Evolutionary conservation across 2,888 invertebrate genomes (phyloP).

Genomic region (Ochropleura leucogaster): DNA sequence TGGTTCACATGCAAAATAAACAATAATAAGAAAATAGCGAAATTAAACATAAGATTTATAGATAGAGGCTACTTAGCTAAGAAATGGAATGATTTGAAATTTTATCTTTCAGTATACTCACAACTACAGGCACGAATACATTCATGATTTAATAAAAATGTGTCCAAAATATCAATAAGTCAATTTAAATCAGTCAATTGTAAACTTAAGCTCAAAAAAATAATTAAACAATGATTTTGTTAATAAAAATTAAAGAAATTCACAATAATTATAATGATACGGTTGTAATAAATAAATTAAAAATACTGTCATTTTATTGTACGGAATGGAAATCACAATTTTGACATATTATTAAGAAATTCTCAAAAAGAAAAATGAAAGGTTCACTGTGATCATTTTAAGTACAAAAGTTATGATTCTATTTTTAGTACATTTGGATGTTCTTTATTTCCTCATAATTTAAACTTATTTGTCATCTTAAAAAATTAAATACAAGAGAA

Average conservation of each 20-base stretch:
- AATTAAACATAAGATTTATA: conserved; percentile 79
- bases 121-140: conserved; percentile 80
- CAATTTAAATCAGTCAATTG: conserved; percentile 87
- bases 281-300: conserved; percentile 87
- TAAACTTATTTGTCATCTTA: conserved; percentile 89
- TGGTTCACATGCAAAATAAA: conserved; percentile 85
- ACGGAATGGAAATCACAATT: conserved; percentile 77
- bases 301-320: conserved; percentile 88
- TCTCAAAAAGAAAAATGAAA: conserved; percentile 90
- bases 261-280: conserved; percentile 80
- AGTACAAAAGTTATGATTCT: conserved; percentile 86
- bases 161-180: conserved; percentile 82
- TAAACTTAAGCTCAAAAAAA: conserved; percentile 85
- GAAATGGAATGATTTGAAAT: conserved; percentile 89
- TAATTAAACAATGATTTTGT: conserved; percentile 82
- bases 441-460: conserved; percentile 84
- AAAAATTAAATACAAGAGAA: conserved; percentile 90
- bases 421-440: conserved; percentile 77
- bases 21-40: conserved; percentile 81
- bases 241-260: conserved; percentile 81
- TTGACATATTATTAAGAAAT: conserved; percentile 75
- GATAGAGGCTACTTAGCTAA: conserved; percentile 76
- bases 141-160: conserved; percentile 81
- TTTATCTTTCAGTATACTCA: conserved; percentile 88
- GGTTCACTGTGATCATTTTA: conserved; percentile 84